These are phyloP conservation scores for Agrochola circellaris DNA, from an alignment of 2,888 invertebrate species.

Conservation along the genomic window DNA sequence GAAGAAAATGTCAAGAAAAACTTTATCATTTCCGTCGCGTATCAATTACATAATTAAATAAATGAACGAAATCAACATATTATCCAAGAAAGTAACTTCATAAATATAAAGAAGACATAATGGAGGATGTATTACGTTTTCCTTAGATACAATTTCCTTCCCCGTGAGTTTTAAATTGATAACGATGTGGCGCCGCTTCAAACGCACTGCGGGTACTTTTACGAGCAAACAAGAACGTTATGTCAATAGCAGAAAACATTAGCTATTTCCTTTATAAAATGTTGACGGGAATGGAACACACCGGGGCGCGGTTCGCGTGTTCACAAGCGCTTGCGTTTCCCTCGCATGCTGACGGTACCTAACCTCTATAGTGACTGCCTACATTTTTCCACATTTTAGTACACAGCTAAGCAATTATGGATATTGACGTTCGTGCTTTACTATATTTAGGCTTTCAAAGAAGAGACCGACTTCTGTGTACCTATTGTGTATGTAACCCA, in stretches of 20 bases:
- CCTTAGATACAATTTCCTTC: conserved; percentile 61
- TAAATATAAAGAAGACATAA: conserved; percentile 38
- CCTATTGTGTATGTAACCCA: conserved; percentile 59
- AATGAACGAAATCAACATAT: conserved; percentile 26
- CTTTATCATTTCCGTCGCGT: conserved; percentile 13
- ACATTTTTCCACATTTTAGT: conserved; percentile 78
- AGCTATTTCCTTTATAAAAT: conserved; percentile 75
- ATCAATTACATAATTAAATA: conserved; percentile 20
- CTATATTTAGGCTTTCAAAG: conserved; percentile 70
- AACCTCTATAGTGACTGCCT: conserved; percentile 68
- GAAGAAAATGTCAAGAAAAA: conserved; percentile 3
- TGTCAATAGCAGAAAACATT: conserved; percentile 75
- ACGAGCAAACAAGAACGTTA: conserved; percentile 69
- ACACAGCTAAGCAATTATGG: conserved; percentile 77
- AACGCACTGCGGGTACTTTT: conserved; percentile 61
- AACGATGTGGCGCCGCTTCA: conserved; percentile 63
- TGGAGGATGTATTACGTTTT: conserved; percentile 43
- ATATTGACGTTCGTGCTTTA: conserved; percentile 76
- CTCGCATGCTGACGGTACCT: conserved; percentile 74
- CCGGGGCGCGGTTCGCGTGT: conserved; percentile 82
- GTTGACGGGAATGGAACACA: conserved; percentile 62
- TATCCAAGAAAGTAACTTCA: conserved; percentile 20
- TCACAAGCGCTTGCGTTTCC: conserved; percentile 71
- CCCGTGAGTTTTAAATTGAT: conserved; percentile 63
- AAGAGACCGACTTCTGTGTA: conserved; percentile 62